phyloP scores from a whole-genome alignment of 2,797 vertebrate genomes.

The Triplophysa yarkandensis region DNA sequence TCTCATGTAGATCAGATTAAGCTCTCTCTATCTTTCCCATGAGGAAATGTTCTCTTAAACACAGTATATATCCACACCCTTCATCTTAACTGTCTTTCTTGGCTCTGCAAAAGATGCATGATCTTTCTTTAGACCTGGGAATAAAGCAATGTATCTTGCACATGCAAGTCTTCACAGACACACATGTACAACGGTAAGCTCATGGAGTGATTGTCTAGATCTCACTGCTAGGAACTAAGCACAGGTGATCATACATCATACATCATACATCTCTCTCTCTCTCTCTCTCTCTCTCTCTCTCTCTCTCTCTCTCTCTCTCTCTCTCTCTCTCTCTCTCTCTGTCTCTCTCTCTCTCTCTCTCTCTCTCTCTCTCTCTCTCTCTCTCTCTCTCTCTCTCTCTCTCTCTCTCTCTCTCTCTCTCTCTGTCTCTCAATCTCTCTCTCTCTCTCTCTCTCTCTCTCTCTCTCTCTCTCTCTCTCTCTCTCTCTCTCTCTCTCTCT shows the following conservation, averaged over 20 bases:
- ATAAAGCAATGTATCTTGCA: conserved; percentile 10
- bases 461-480: too few relatives aligned
- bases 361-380: too few relatives aligned
- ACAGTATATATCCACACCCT: conserved; percentile 40
- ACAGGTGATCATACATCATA: conserved; percentile 16
- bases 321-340: too few relatives aligned
- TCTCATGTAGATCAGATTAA: conserved; percentile 34
- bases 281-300: too few relatives aligned
- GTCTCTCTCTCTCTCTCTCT: too few relatives aligned
- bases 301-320: conserved; percentile 6
- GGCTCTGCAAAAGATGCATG: conserved; percentile 38
- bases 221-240: conserved; percentile 36
- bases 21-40: conserved; percentile 21
- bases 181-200: conserved; percentile 7
- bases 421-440: too few relatives aligned
- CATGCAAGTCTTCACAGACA: background rate
- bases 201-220: background rate
- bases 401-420: too few relatives aligned
- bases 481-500: too few relatives aligned
- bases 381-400: too few relatives aligned
- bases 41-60: conserved; percentile 40
- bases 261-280: too few relatives aligned
- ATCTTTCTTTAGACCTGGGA: conserved; percentile 22
- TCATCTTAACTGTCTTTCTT: conserved; percentile 46
- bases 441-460: too few relatives aligned